Evolutionary conservation across 1,140 invertebrate genomes (phyloP), one percentile per base, ranked within the genome.

Genomic region (Nomia melanderi): DNA sequence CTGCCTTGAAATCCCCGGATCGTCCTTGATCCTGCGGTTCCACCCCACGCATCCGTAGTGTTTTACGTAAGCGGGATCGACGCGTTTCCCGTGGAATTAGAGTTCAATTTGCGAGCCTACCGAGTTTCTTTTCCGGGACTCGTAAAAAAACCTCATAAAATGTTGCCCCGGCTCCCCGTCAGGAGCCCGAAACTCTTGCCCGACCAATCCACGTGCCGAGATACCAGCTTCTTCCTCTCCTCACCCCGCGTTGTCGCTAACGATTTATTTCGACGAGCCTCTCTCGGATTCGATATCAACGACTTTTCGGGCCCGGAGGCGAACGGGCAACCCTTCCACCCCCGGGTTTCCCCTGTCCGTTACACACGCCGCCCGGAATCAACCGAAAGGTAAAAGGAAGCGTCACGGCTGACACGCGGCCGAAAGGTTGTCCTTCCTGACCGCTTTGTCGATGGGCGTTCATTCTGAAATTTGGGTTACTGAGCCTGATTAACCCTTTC

Each of bases 231-330:
- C 33, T 54, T 74, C 41, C 77, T 33, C 20, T 39, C 53, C 20
- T 36, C 53, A 39, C 64, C 66, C 69, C 47, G 63, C 53, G 53
- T 44, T 54, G 47, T 66, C 36, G 75, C 77, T 85, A 79, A 84
- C 83, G 84, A 86, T 86, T 85, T 86, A 86, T 85, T 85, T 78
- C 84, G 23, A 73, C 80, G 70, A 73, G 65, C 83, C 39, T 85
- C 20, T 20, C 72, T 69, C 62, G 53, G 70, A 85, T 79, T 85
- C 77, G 80, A 85, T 86, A 86, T 85, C 83, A 83, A 85, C 84
- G 83, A 85, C 84, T 86, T 86, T 81, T 85, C 79, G 82, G 71
- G 74, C 74, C 75, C 56, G 14, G n/a, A 31, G 62, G 53, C 66
- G 12, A 67, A 25, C n/a, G 29, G 12, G 12, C 75, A 81, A 83